A percentile compares a stretch with the other conserved stretches of the same genome.
These are phyloP conservation scores for Montifringilla adamsi DNA, from an alignment of 2,113 vertebrate genomes.

Conservation along the genomic window DNA sequence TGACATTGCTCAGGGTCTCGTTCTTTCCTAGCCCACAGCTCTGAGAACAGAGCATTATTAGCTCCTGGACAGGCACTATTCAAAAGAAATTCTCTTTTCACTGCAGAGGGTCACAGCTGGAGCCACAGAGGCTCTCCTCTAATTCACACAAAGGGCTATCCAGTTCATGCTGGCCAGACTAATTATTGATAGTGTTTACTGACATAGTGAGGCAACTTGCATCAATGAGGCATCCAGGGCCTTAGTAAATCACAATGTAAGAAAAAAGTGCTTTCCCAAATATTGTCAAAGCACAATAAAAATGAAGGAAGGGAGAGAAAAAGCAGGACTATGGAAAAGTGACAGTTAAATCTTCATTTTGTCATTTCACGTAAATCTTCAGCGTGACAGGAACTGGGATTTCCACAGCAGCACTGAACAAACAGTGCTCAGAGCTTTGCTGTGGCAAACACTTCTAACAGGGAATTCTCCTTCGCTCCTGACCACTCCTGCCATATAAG, in stretches of 20 bases:
- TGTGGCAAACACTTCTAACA: neutral
- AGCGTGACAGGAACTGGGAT: neutral
- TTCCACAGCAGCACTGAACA: neutral
- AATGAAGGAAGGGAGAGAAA: neutral
- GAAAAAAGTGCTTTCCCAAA: neutral
- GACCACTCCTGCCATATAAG: neutral
- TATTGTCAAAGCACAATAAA: neutral
- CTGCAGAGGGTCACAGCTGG: neutral
- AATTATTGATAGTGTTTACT: neutral
- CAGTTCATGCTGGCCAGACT: neutral
- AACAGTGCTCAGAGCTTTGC: neutral
- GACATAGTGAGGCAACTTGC: neutral
- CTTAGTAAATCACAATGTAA: neutral
- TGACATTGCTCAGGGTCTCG: neutral
- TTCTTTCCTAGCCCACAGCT: neutral
- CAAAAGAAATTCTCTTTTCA: neutral
- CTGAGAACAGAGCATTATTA: neutral
- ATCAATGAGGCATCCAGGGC: neutral
- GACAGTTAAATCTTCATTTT: neutral
- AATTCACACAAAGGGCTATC: neutral
- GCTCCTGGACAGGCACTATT: neutral
- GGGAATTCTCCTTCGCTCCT: neutral
- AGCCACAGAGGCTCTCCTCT: neutral
- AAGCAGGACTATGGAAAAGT: neutral
- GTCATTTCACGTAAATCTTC: neutral